phyloP scores from a whole-genome alignment of 2,888 invertebrate species.

The Phorcus lineatus region DNA sequence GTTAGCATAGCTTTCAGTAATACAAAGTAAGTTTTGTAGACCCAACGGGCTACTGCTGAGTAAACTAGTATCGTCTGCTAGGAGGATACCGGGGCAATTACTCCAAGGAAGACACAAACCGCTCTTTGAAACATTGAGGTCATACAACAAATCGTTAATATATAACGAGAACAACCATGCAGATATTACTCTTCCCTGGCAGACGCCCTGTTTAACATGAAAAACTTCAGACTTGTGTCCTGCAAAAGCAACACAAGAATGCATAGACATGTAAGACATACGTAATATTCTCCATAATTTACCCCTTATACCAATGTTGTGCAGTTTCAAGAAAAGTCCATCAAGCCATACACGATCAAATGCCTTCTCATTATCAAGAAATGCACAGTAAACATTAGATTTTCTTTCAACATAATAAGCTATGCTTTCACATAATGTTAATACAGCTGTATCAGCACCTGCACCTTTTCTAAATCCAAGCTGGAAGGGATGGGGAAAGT shows the following conservation, averaged over 20 bases:
- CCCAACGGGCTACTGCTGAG: not conserved
- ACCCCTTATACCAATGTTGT: not conserved
- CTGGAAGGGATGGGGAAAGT: not conserved
- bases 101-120: not conserved
- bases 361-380: not conserved
- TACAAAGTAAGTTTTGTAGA: not conserved
- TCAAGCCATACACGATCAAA: not conserved
- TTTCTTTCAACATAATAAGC: not conserved
- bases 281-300: not conserved
- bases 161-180: not conserved
- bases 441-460: not conserved
- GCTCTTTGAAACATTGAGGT: not conserved
- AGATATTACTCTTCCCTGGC: not conserved
- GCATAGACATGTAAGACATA: not conserved
- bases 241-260: not conserved
- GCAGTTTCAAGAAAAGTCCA: not conserved
- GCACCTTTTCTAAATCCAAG: constrained; percentile 21
- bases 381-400: not conserved
- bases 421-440: not conserved
- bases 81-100: not conserved
- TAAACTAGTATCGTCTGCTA: not conserved
- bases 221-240: not conserved
- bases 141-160: not conserved
- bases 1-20: not conserved
- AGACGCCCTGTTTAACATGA: not conserved